These are phyloP conservation scores for Magallana angulata DNA, from an alignment of 1,140 invertebrate species.

Conservation along the genomic window DNA sequence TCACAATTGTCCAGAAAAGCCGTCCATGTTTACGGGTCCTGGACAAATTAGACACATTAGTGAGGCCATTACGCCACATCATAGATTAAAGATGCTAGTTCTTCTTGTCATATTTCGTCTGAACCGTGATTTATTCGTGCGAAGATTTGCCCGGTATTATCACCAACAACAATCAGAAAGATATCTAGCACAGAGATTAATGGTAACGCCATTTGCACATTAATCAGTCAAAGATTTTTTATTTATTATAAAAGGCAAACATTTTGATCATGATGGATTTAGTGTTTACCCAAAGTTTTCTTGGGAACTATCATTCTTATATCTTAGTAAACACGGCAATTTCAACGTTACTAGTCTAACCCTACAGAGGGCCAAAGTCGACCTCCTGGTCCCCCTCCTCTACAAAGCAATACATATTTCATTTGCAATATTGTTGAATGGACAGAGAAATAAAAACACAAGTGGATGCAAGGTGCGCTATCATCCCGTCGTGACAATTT, in stretches of 20 bases:
- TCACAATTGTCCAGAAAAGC: background rate
- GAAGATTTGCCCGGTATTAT: background rate
- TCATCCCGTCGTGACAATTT: slow-evolving; percentile 26
- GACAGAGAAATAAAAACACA: background rate
- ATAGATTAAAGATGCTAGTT: slow-evolving; percentile 13
- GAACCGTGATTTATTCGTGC: slow-evolving; percentile 2
- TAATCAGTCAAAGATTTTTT: slow-evolving; percentile 18
- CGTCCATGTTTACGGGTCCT: slow-evolving; percentile 16
- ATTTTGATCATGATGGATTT: slow-evolving; percentile 37
- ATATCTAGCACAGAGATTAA: slow-evolving; percentile 26
- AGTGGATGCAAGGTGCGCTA: slow-evolving; percentile 26
- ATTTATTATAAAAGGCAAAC: slow-evolving; percentile 38
- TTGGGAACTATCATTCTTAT: slow-evolving; percentile 5
- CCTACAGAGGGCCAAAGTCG: background rate
- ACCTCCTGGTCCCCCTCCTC: background rate
- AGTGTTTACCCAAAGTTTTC: slow-evolving; percentile 17
- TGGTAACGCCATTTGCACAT: slow-evolving; percentile 22
- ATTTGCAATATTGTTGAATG: slow-evolving; percentile 1
- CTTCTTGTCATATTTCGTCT: slow-evolving; percentile 30
- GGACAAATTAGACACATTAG: slow-evolving; percentile 35
- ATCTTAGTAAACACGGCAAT: slow-evolving; percentile 20
- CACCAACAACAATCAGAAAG: slow-evolving; percentile 31
- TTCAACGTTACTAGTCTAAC: background rate
- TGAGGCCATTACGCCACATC: slow-evolving; percentile 28
- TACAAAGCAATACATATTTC: slow-evolving; percentile 27